A percentile compares a stretch with the other conserved stretches of the same genome.
Evolutionary conservation across 1,140 invertebrate species (phyloP).

Genomic region (Drosophila insularis): DNA sequence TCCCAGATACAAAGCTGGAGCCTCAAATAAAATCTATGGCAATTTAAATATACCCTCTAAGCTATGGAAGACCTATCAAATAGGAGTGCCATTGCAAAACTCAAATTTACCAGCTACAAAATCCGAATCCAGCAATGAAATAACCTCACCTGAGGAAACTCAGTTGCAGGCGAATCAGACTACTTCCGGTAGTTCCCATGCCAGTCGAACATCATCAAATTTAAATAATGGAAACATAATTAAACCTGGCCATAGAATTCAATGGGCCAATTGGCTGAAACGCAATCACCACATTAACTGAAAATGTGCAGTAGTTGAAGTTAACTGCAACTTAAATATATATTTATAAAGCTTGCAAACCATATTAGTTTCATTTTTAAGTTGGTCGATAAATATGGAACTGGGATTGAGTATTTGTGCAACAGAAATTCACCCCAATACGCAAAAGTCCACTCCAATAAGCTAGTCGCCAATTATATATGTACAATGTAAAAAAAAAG

Average conservation of each 20-base stretch:
- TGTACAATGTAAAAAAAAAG: too few relatives aligned
- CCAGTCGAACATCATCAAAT: too few relatives aligned
- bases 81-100: neutral
- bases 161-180: neutral
- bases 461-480: too few relatives aligned
- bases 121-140: neutral
- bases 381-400: too few relatives aligned
- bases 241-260: constrained; percentile 15
- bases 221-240: neutral
- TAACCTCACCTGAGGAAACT: neutral
- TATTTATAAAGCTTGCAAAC: too few relatives aligned
- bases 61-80: constrained; percentile 4
- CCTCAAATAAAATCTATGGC: neutral
- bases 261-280: constrained; percentile 34
- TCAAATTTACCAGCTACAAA: neutral
- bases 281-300: constrained; percentile 14
- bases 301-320: neutral
- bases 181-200: neutral
- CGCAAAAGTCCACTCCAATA: neutral
- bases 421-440: too few relatives aligned
- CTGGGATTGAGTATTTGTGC: too few relatives aligned
- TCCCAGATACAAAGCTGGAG: neutral
- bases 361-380: too few relatives aligned
- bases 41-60: neutral
- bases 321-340: too few relatives aligned